Base-by-base conservation (phyloP, 2,113 vertebrate genomes). In the Limanda limanda region DNA sequence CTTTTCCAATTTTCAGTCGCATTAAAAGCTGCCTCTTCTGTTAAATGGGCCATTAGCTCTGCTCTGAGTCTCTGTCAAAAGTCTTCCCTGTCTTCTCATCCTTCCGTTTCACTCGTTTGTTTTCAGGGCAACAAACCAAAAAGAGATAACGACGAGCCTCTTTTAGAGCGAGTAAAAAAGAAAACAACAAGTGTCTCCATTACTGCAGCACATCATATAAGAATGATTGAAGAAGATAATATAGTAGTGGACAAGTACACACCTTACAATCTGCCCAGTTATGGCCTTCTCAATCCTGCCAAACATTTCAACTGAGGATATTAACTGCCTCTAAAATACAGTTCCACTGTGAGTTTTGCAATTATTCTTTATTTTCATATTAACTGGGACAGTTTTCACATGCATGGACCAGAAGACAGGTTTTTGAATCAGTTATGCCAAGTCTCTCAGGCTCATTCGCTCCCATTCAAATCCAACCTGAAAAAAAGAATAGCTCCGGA, bases 21-120 rank as follows among this genome's bases (percentile, higher is more conserved):
- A 84, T 91, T 79, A 91, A 87, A 86, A 76, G 75, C 60, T 81
- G 74, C 63, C 48, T 80, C 87, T 86, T 86, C 79, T 14, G 25
- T 68, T 61, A 88, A 86, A 87, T 87, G 85, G 85, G 37, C 85
- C 86, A 88, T 89, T 89, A 89, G 82, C 86, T 85, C 69, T 68
- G 70, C 81, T 81, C 74, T 58, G 79, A 85, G 76, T 80, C 69
- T 82, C 78, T 78, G 84, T 82, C 83, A 81, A 57, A 83, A 81
- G 45, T 61, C 69, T 63, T 78, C 58, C 64, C 35, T 2, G 61
- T 59, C 82, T 71, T 84, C 82, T 88, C 63, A 63, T 86, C 78
- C 64, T 55, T 45, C 40, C 40, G 40, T 78, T 75, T 76, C 71
- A 76, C 55, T 79, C 72, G 2, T 60, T 37, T 61, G 57, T 79